These are phyloP conservation scores for Chelon auratus DNA, from an alignment of 2,797 vertebrate species.

Conservation along the genomic window DNA sequence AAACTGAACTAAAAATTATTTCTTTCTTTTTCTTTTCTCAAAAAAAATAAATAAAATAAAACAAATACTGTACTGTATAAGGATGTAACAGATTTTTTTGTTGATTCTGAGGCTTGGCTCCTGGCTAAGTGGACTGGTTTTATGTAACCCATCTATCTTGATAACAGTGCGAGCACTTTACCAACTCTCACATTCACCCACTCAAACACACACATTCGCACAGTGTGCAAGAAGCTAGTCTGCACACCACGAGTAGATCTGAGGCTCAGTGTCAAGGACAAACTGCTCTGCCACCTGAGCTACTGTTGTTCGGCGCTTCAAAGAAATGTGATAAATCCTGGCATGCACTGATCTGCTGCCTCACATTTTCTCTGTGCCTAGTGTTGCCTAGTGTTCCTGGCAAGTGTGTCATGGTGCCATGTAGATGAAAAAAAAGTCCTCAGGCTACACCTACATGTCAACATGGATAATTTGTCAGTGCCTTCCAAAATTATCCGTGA, in stretches of 20 bases:
- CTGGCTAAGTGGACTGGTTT: slow-evolving; percentile 9
- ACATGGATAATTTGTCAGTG: no score
- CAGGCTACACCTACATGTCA: no score
- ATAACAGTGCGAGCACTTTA: slow-evolving; percentile 14
- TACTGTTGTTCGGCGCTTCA: not conserved
- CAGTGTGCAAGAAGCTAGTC: slow-evolving; percentile 3
- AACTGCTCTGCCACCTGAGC: slow-evolving; percentile 5
- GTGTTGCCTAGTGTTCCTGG: not conserved
- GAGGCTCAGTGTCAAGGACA: slow-evolving; percentile 33
- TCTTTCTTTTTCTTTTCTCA: not conserved
- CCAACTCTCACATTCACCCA: not conserved
- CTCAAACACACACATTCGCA: not conserved
- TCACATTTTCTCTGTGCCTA: slow-evolving; percentile 2
- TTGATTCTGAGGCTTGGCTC: not conserved
- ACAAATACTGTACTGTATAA: not conserved
- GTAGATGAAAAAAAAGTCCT: not conserved
- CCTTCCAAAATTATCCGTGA: no score
- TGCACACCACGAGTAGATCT: slow-evolving; percentile 4
- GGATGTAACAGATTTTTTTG: not conserved
- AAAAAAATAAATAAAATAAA: not conserved
- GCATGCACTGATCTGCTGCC: not conserved
- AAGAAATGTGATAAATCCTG: not conserved
- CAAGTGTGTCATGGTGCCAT: not conserved
- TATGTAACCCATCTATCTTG: slow-evolving; percentile 7
- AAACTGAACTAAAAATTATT: not conserved